Evolutionary conservation across 2,888 invertebrate genomes (phyloP).

Genomic region (Agonopterix subpropinquella): DNA sequence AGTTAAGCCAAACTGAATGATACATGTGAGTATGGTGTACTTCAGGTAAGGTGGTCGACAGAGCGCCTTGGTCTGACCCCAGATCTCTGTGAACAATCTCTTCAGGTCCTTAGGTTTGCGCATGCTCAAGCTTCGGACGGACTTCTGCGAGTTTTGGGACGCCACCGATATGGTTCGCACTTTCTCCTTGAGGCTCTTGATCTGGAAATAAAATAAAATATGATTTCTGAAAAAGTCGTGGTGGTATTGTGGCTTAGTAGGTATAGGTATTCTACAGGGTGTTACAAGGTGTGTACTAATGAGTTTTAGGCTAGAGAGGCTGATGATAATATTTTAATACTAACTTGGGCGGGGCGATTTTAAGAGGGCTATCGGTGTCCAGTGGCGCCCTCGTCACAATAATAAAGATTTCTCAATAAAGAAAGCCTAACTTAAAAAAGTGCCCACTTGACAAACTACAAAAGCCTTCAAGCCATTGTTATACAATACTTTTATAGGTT

Average conservation of each 20-base stretch:
- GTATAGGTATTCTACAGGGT: neutral
- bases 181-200: constrained; percentile 82
- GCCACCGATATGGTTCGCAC: constrained; percentile 78
- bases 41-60: constrained; percentile 84
- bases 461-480: too few species aligned
- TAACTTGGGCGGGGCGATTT: too few species aligned
- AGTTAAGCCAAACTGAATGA: constrained; percentile 89
- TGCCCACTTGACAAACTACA: too few species aligned
- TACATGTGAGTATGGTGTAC: constrained; percentile 84
- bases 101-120: constrained; percentile 84
- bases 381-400: too few species aligned
- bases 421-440: too few species aligned
- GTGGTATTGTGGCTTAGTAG: neutral
- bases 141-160: constrained; percentile 78
- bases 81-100: constrained; percentile 80
- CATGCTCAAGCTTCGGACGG: constrained; percentile 80
- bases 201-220: constrained; percentile 51
- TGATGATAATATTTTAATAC: too few species aligned
- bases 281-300: neutral
- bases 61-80: constrained; percentile 83
- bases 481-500: too few species aligned
- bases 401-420: too few species aligned
- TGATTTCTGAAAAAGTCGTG: neutral
- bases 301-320: too few species aligned
- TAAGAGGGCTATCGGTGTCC: too few species aligned